Conservation (phyloP, 2,888 invertebrate species). For the Cylindroiulus punctatus region DNA sequence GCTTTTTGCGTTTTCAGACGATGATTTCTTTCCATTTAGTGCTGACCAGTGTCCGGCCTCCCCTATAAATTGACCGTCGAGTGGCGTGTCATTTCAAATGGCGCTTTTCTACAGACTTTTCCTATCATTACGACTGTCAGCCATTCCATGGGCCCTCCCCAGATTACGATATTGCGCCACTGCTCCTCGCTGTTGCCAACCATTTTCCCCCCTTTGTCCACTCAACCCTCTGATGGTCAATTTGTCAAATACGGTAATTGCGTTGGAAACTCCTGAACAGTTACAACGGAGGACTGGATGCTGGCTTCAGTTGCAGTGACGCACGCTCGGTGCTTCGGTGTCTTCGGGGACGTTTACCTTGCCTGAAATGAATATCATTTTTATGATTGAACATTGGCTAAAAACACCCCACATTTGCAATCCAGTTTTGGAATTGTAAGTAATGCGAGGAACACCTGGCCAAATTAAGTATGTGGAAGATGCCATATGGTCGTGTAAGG, state of each 20-base stretch:
- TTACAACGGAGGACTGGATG: background rate
- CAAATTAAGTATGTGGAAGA: too few species aligned
- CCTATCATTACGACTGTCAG: background rate
- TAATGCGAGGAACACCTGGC: too few species aligned
- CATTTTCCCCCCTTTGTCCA: too few species aligned
- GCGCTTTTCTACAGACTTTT: background rate
- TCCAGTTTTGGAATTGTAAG: too few species aligned
- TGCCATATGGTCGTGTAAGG: too few species aligned
- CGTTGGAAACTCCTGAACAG: background rate
- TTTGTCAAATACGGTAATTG: constrained; percentile 8
- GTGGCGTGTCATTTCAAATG: background rate
- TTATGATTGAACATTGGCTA: too few species aligned
- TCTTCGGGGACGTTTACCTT: too few species aligned
- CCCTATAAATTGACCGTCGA: background rate
- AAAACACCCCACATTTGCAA: too few species aligned
- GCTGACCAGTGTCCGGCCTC: background rate
- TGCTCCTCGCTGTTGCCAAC: too few species aligned
- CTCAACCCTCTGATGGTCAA: background rate
- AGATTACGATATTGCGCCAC: background rate
- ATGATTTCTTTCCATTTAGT: background rate
- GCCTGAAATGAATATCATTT: too few species aligned
- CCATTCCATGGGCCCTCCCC: background rate
- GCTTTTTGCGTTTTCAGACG: background rate
- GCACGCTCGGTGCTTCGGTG: too few species aligned
- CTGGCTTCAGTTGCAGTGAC: too few species aligned